Percentiles rank a stretch among this genome's conserved stretches.
Evolutionary conservation across 2,113 vertebrate species (phyloP).

Genomic region (Cairina moschata): DNA sequence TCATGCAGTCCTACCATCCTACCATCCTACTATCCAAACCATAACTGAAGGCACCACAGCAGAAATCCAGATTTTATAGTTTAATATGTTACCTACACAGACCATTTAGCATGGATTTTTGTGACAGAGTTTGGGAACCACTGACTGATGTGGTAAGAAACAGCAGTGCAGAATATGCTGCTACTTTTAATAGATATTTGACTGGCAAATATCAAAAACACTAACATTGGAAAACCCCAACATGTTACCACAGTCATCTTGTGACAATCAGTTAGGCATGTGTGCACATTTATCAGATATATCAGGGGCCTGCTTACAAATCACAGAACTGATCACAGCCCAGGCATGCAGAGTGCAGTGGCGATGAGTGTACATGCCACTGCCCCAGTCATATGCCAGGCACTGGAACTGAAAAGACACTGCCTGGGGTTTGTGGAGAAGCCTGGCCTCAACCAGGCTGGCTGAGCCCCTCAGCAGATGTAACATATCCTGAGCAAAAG

Average conservation of each 20-base stretch:
- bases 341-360: fast-evolving
- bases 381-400: fast-evolving
- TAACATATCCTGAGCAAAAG: not conserved
- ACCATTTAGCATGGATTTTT: not conserved
- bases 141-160: not conserved
- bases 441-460: not conserved
- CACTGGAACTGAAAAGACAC: not conserved
- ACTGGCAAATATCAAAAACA: not conserved
- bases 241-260: not conserved
- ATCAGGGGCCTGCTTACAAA: not conserved
- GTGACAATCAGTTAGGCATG: not conserved
- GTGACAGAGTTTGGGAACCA: not conserved
- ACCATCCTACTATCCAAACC: not conserved
- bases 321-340: fast-evolving
- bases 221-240: not conserved
- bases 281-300: not conserved
- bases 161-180: not conserved
- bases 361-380: not conserved
- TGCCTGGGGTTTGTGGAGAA: not conserved
- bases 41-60: not conserved
- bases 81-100: not conserved
- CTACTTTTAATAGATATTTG: not conserved
- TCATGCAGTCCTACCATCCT: not conserved
- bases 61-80: not conserved
- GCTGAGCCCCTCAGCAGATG: not conserved